Percentiles rank a stretch among this genome's conserved stretches.
phyloP scores from a whole-genome alignment of 2,113 vertebrate genomes.

The Propithecus coquereli region DNA sequence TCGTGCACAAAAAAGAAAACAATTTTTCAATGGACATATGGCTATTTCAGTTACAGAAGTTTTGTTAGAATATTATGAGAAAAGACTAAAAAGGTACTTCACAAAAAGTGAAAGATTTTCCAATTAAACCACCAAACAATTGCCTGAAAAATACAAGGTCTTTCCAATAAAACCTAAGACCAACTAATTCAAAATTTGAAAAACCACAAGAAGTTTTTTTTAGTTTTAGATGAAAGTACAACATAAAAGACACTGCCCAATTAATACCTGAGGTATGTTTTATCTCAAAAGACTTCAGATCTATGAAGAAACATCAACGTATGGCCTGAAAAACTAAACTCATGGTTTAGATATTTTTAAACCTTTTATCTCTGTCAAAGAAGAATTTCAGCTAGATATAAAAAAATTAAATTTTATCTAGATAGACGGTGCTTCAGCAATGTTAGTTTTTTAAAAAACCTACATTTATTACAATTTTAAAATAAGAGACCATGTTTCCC shows the following conservation, averaged over 20 bases:
- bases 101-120: neutral
- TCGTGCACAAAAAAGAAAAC: neutral
- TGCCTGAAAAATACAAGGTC: neutral
- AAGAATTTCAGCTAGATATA: slow-evolving; percentile 15
- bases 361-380: neutral
- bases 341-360: slow-evolving; percentile 24
- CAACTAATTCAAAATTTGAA: neutral
- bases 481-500: neutral
- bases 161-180: neutral
- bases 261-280: neutral
- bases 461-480: neutral
- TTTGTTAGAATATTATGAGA: neutral
- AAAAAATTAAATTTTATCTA: neutral
- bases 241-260: neutral
- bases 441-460: neutral
- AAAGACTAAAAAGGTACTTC: neutral
- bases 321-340: neutral
- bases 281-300: neutral
- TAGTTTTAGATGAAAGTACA: neutral
- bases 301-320: neutral
- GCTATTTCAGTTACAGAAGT: neutral
- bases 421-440: neutral
- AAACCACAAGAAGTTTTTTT: slow-evolving; percentile 4
- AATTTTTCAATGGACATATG: neutral
- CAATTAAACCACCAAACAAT: neutral